Percentiles rank a stretch among this genome's conserved stretches.
Conservation (phyloP, 2,888 invertebrate species). For the Callosobruchus maculatus region DNA sequence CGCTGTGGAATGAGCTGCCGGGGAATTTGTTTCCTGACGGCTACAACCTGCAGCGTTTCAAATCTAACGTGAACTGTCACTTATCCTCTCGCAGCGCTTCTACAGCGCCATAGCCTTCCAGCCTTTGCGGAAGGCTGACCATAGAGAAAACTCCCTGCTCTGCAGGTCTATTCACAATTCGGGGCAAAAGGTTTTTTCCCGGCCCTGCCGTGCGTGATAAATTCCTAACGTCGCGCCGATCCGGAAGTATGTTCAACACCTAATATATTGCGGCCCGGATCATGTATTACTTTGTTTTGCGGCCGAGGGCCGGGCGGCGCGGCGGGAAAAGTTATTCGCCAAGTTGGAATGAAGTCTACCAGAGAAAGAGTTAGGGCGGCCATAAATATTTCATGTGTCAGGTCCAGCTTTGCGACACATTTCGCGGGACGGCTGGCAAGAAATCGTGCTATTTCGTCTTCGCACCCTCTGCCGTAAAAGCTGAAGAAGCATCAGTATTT, state of each 20-base stretch:
- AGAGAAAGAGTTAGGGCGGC: slow-evolving; percentile 37
- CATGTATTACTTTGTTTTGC: slow-evolving; percentile 43
- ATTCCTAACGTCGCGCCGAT: slow-evolving; percentile 26
- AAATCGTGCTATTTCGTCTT: not conserved
- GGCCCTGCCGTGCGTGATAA: slow-evolving; percentile 17
- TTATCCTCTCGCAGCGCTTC: no score
- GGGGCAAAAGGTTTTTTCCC: slow-evolving; percentile 2
- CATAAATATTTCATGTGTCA: slow-evolving; percentile 44
- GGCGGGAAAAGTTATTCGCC: slow-evolving; percentile 36
- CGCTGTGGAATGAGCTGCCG: no score
- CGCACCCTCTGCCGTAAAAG: not conserved
- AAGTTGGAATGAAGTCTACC: slow-evolving; percentile 38
- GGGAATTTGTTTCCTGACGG: no score
- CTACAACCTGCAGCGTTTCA: no score
- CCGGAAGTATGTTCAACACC: slow-evolving; percentile 29
- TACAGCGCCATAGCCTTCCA: no score
- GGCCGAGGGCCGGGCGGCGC: slow-evolving; percentile 7
- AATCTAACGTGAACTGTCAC: no score
- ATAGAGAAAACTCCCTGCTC: no score
- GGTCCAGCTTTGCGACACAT: slow-evolving; percentile 37
- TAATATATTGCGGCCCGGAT: slow-evolving; percentile 38
- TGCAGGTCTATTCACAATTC: not conserved
- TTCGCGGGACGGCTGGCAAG: slow-evolving; percentile 21
- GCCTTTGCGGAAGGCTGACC: no score
- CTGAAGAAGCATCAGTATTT: no score